Evolutionary conservation across 2,888 invertebrate species (phyloP).

Genomic region (Drosophila nr. perissopoda): DNA sequence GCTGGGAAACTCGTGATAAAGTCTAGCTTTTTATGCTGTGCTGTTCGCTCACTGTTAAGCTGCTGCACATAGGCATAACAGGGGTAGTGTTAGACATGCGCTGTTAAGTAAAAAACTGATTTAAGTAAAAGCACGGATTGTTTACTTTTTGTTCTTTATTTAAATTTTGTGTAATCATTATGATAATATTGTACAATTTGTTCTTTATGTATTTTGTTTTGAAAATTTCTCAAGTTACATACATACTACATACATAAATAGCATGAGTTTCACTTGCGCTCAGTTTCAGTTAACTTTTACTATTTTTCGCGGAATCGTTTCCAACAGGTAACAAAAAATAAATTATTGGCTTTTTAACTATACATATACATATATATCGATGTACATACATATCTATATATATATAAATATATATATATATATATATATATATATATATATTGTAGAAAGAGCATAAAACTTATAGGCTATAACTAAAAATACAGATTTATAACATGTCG

Average conservation of each 20-base stretch:
- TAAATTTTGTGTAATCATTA: slow-evolving; percentile 80
- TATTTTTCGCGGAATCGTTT: slow-evolving; percentile 79
- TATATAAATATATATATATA: slow-evolving; percentile 32
- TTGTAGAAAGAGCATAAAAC: slow-evolving; percentile 76
- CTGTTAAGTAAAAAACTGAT: not conserved
- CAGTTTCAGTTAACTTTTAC: slow-evolving; percentile 70
- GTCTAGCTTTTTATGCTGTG: not conserved
- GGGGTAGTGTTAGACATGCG: slow-evolving; percentile 9
- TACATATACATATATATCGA: slow-evolving; percentile 35
- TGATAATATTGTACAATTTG: slow-evolving; percentile 78
- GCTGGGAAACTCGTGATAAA: not conserved
- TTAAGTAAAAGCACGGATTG: slow-evolving; percentile 7
- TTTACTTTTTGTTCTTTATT: slow-evolving; percentile 77
- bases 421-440: slow-evolving; percentile 24
- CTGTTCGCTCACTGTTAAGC: slow-evolving; percentile 11
- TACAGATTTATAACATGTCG: slow-evolving; percentile 78
- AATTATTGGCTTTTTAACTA: slow-evolving; percentile 74
- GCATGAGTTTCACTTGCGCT: slow-evolving; percentile 48
- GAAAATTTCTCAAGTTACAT: slow-evolving; percentile 68
- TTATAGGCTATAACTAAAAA: slow-evolving; percentile 64
- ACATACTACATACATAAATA: slow-evolving; percentile 39
- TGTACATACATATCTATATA: slow-evolving; percentile 33
- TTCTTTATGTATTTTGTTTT: slow-evolving; percentile 50
- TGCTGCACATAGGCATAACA: slow-evolving; percentile 27
- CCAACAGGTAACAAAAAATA: slow-evolving; percentile 80